phyloP scores from a whole-genome alignment of 2,113 vertebrate species.

The Carollia perspicillata region DNA sequence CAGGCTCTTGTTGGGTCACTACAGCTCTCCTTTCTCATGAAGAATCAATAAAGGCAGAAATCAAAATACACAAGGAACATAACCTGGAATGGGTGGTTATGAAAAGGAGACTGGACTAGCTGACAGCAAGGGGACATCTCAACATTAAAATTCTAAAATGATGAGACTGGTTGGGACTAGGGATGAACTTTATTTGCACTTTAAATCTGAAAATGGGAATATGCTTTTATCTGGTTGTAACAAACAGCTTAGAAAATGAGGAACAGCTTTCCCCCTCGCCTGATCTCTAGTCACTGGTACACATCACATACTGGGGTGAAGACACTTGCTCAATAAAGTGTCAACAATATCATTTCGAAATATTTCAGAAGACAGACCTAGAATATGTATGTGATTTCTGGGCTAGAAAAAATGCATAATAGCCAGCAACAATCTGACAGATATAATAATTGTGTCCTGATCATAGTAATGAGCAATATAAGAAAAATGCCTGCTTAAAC shows the following conservation, averaged over 20 bases:
- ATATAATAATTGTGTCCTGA: constrained; percentile 8
- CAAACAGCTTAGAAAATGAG: constrained; percentile 30
- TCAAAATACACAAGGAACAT: not conserved
- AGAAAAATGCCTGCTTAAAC: constrained; percentile 12
- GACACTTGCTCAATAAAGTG: not conserved
- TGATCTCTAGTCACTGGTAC: constrained; percentile 34
- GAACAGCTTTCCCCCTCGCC: not conserved
- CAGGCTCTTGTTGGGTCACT: not conserved
- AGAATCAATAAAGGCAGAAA: constrained; percentile 30
- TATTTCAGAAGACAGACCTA: not conserved
- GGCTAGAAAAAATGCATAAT: not conserved
- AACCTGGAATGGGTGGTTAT: not conserved
- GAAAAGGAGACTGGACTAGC: not conserved
- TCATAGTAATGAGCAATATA: not conserved
- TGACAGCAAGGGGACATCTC: not conserved
- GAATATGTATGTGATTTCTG: constrained; percentile 29
- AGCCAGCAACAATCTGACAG: constrained; percentile 48
- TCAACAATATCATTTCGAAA: constrained; percentile 41
- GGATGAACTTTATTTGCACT: not conserved
- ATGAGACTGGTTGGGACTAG: not conserved
- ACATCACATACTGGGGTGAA: not conserved
- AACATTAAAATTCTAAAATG: constrained; percentile 32
- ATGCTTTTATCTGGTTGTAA: constrained; percentile 37
- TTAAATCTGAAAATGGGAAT: constrained; percentile 42
- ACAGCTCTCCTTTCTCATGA: not conserved